Evolutionary conservation across 37 sponge, comb jelly and placozoan genomes (phyloP).

Genomic region (Halisarca cf. caerulea): DNA sequence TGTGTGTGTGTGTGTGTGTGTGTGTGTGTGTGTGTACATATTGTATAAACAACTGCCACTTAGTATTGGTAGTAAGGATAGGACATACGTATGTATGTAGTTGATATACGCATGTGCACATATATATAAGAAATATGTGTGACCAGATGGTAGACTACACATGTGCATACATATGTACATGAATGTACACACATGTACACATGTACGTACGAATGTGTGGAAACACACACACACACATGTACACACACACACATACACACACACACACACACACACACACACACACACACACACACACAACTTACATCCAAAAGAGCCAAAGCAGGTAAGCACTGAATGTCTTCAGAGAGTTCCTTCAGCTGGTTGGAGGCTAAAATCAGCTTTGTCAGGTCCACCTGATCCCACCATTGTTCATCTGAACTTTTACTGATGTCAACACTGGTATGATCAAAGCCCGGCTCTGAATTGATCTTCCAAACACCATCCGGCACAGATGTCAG

Average conservation of each 20-base stretch:
- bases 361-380: conserved; percentile 73
- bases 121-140: no score
- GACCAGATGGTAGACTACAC: no score
- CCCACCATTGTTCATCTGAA: conserved; percentile 77
- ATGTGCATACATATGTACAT: no score
- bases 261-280: neutral
- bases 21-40: no score
- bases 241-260: conserved; percentile 8
- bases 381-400: conserved; percentile 72
- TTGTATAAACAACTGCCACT: no score
- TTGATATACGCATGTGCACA: no score
- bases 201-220: no score
- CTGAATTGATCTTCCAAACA: conserved; percentile 74
- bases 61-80: no score
- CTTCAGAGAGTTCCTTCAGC: conserved; percentile 70
- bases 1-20: no score
- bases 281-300: neutral
- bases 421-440: neutral
- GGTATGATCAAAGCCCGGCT: conserved; percentile 5
- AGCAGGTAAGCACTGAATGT: conserved; percentile 51
- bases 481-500: conserved; percentile 41
- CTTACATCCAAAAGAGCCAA: conserved; percentile 75
- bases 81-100: no score
- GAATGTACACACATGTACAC: no score
- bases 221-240: no score